phyloP scores from a whole-genome alignment of 2,113 vertebrate species.

The Myotis lucifugus region DNA sequence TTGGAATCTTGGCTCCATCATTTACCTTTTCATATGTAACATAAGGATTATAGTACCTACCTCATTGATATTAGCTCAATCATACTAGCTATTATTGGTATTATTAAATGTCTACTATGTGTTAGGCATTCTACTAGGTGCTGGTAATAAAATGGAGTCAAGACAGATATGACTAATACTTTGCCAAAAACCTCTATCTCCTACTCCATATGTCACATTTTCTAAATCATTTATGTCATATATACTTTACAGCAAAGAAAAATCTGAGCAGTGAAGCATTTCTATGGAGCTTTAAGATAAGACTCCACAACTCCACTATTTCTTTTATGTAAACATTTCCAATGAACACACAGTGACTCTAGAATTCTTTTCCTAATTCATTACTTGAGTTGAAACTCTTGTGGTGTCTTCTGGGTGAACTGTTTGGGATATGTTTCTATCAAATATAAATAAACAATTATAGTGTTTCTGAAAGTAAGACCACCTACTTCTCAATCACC shows the following conservation, averaged over 20 bases:
- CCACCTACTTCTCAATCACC: neutral
- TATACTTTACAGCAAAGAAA: conserved; percentile 33
- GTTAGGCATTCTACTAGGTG: neutral
- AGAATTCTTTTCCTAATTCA: conserved; percentile 9
- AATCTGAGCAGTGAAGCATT: conserved; percentile 29
- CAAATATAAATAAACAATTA: conserved; percentile 44
- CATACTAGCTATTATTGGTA: neutral
- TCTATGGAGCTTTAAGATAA: neutral
- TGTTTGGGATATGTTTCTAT: neutral
- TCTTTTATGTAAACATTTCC: conserved; percentile 39
- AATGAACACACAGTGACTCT: conserved; percentile 10
- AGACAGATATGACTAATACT: neutral
- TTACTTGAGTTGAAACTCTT: conserved; percentile 27
- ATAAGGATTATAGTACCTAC: neutral
- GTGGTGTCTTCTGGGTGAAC: neutral
- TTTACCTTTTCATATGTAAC: conserved; percentile 35
- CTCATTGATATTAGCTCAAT: neutral
- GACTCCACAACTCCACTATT: neutral
- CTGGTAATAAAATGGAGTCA: neutral
- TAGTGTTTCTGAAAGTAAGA: conserved; percentile 17
- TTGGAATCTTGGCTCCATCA: neutral
- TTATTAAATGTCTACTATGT: neutral
- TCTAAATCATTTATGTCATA: conserved; percentile 23
- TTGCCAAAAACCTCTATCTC: neutral
- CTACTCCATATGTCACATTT: neutral